Evolutionary conservation across 1,140 invertebrate species (phyloP).

Genomic region (Diorhabda elongata): DNA sequence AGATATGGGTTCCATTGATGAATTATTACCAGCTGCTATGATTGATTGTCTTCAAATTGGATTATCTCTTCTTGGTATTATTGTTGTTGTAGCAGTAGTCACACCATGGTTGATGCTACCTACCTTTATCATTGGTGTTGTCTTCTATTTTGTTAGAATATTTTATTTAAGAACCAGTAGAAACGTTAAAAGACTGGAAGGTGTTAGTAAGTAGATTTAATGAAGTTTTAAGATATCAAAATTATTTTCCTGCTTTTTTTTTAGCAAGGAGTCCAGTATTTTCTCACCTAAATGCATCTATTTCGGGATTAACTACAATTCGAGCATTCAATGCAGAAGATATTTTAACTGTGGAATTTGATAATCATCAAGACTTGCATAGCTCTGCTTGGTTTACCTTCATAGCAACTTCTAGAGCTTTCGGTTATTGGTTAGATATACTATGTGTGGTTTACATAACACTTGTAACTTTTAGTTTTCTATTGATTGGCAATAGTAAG

Average conservation of each 20-base stretch:
- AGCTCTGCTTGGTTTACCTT: slow-evolving; percentile 66
- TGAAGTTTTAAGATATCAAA: not conserved
- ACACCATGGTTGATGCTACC: slow-evolving; percentile 74
- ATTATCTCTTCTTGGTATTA: slow-evolving; percentile 67
- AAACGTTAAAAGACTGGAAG: slow-evolving; percentile 65
- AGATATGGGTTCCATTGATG: slow-evolving; percentile 83
- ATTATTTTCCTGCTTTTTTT: slow-evolving; percentile 27
- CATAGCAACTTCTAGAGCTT: slow-evolving; percentile 54
- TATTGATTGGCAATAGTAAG: slow-evolving; percentile 38
- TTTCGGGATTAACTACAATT: slow-evolving; percentile 87
- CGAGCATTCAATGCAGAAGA: slow-evolving; percentile 77
- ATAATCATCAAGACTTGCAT: slow-evolving; percentile 66
- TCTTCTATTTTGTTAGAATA: slow-evolving; percentile 61
- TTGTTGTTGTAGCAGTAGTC: slow-evolving; percentile 68
- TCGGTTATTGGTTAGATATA: slow-evolving; percentile 69
- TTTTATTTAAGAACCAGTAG: slow-evolving; percentile 61
- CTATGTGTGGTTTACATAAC: slow-evolving; percentile 49
- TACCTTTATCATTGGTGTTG: slow-evolving; percentile 60
- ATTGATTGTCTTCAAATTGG: slow-evolving; percentile 59
- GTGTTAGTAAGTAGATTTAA: slow-evolving; percentile 42
- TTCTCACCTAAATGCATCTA: slow-evolving; percentile 81
- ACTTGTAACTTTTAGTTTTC: slow-evolving; percentile 51
- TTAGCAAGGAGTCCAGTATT: slow-evolving; percentile 76
- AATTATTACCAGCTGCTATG: slow-evolving; percentile 67
- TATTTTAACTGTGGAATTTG: slow-evolving; percentile 55